A percentile compares a stretch with the other conserved stretches of the same genome.
Conservation (phyloP, 2,113 vertebrate genomes). For the Synchiropus splendidus region DNA sequence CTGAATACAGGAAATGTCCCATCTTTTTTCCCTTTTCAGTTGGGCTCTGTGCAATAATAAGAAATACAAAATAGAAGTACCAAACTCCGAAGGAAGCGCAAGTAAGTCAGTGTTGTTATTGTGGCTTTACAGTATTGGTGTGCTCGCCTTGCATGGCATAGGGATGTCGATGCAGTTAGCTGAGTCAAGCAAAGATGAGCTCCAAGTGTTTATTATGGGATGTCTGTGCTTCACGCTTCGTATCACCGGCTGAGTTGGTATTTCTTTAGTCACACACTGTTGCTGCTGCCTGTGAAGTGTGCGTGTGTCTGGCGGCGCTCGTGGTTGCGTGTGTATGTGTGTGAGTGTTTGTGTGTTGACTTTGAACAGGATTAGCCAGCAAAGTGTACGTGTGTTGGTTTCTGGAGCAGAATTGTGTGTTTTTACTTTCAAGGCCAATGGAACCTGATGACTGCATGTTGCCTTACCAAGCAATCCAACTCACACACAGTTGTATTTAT, state of each 20-base stretch:
- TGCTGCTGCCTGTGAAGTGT: slow-evolving; percentile 14
- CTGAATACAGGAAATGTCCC: no score
- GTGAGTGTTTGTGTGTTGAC: slow-evolving; percentile 18
- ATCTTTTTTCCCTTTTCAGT: no score
- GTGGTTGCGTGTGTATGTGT: slow-evolving; percentile 9
- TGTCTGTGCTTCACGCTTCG: slow-evolving; percentile 10
- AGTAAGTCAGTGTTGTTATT: slow-evolving; percentile 2
- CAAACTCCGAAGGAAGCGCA: no score
- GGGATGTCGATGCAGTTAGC: slow-evolving; percentile 4
- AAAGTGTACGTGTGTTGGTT: slow-evolving; percentile 45
- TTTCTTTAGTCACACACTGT: slow-evolving; percentile 1
- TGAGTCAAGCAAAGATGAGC: slow-evolving; percentile 1
- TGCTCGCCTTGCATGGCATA: slow-evolving; percentile 20
- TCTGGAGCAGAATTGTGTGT: slow-evolving; percentile 42
- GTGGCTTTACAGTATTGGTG: slow-evolving; percentile 17
- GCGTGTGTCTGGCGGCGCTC: slow-evolving; percentile 11
- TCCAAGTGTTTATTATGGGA: neutral
- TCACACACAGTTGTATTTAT: slow-evolving; percentile 14
- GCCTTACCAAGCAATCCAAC: slow-evolving; percentile 53
- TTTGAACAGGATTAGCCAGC: slow-evolving; percentile 39
- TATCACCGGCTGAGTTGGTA: slow-evolving; percentile 9
- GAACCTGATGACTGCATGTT: slow-evolving; percentile 61
- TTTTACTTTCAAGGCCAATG: slow-evolving; percentile 52
- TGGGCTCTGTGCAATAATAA: no score
- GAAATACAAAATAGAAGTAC: no score